phyloP scores from a whole-genome alignment of 2,888 invertebrate genomes.

The Archaeoteleia sp. region DNA sequence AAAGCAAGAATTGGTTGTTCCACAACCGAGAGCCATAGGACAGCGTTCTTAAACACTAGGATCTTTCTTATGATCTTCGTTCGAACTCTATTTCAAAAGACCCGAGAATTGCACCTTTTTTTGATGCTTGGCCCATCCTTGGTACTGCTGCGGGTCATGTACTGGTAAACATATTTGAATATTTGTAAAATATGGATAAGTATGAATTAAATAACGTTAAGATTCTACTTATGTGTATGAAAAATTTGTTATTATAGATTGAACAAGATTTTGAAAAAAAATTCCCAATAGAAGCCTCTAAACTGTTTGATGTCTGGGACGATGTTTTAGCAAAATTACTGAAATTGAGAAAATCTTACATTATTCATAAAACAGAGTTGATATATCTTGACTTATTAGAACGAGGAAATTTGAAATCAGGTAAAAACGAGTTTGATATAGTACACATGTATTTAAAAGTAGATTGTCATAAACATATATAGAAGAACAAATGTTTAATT shows the following conservation, averaged over 20 bases:
- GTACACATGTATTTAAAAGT: not conserved
- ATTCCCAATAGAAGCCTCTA: not conserved
- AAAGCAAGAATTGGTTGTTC: slow-evolving; percentile 10
- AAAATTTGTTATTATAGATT: not conserved
- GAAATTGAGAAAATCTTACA: not conserved
- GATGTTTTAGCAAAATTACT: not conserved
- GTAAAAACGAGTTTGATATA: too few relatives aligned
- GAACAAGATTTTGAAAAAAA: slow-evolving; percentile 1
- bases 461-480: not conserved
- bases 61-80: slow-evolving; percentile 7
- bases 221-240: not conserved
- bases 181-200: not conserved
- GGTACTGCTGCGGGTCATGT: not conserved
- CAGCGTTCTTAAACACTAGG: slow-evolving; percentile 12
- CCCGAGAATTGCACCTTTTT: not conserved
- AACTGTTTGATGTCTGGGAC: slow-evolving; percentile 13
- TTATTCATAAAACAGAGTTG: slow-evolving; percentile 1
- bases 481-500: not conserved
- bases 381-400: not conserved
- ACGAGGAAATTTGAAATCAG: slow-evolving; percentile 2
- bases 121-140: slow-evolving; percentile 2
- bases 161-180: not conserved
- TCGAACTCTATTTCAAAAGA: not conserved
- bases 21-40: slow-evolving; percentile 11
- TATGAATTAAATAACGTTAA: not conserved